Conservation (phyloP, 2,888 invertebrate genomes). For the Halictus quadricinctus region DNA sequence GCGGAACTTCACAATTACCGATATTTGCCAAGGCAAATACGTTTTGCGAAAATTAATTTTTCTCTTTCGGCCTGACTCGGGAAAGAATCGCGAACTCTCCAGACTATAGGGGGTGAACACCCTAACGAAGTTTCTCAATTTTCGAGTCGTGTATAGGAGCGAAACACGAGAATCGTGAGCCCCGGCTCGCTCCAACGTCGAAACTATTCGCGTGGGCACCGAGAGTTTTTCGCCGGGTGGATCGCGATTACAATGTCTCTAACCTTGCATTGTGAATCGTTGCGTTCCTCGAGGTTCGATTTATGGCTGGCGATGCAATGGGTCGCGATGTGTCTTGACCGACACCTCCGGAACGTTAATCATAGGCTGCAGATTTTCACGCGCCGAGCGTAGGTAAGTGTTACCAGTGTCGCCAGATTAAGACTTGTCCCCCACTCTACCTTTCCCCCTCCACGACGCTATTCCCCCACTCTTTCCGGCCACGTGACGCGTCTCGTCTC, state of each 20-base stretch:
- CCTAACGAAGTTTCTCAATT: background rate
- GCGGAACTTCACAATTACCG: too few species aligned
- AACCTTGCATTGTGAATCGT: slow-evolving; percentile 47
- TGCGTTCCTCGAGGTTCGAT: slow-evolving; percentile 23
- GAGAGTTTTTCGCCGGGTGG: slow-evolving; percentile 9
- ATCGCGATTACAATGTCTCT: slow-evolving; percentile 42
- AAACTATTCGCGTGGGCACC: slow-evolving; percentile 39
- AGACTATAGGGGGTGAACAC: background rate
- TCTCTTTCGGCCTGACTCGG: background rate
- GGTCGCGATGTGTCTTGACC: background rate
- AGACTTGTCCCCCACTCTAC: background rate
- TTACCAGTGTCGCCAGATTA: background rate
- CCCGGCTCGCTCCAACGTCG: slow-evolving; percentile 1
- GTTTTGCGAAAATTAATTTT: background rate
- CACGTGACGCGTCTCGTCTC: too few species aligned
- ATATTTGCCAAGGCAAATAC: too few species aligned
- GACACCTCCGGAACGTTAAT: slow-evolving; percentile 1
- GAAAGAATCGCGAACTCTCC: background rate
- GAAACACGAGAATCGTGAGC: slow-evolving; percentile 17
- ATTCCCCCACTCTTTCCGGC: too few species aligned
- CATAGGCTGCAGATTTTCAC: background rate
- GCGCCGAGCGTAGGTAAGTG: background rate
- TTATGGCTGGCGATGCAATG: background rate
- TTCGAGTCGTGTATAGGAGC: background rate
- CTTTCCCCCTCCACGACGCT: too few species aligned